These are phyloP conservation scores for Eupithecia subumbrata DNA, from an alignment of 2,888 invertebrate species.

Conservation along the genomic window DNA sequence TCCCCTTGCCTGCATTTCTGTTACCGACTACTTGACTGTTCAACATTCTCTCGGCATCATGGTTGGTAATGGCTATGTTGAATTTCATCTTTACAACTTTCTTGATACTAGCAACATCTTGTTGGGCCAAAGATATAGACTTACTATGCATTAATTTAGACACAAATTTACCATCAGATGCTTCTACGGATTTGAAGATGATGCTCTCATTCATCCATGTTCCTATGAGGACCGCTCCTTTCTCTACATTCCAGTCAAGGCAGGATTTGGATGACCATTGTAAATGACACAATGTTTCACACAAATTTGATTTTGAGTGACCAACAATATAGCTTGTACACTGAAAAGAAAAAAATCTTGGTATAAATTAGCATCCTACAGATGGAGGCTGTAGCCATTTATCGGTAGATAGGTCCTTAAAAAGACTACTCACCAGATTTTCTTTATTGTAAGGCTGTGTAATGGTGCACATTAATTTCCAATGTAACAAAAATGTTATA, in stretches of 20 bases:
- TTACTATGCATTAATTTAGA: slow-evolving; percentile 71
- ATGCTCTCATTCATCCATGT: slow-evolving; percentile 83
- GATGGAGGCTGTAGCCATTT: neutral
- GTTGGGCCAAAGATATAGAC: slow-evolving; percentile 80
- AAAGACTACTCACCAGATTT: slow-evolving; percentile 77
- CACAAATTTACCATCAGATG: slow-evolving; percentile 67
- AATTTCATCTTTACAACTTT: slow-evolving; percentile 79
- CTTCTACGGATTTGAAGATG: slow-evolving; percentile 83
- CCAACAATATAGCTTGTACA: slow-evolving; percentile 81
- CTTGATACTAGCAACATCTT: slow-evolving; percentile 80
- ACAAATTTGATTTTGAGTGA: slow-evolving; percentile 85
- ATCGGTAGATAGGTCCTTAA: neutral
- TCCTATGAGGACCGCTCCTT: slow-evolving; percentile 85
- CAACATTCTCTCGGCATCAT: slow-evolving; percentile 74
- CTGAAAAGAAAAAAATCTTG: slow-evolving; percentile 70
- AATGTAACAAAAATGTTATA: slow-evolving; percentile 59
- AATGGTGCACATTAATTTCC: slow-evolving; percentile 84
- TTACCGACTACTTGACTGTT: slow-evolving; percentile 67
- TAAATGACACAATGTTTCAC: slow-evolving; percentile 84
- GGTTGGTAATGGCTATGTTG: slow-evolving; percentile 79
- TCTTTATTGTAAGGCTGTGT: slow-evolving; percentile 83
- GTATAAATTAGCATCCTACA: neutral
- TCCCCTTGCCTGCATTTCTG: slow-evolving; percentile 82
- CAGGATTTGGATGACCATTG: slow-evolving; percentile 83
- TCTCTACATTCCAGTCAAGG: slow-evolving; percentile 84